Conservation (phyloP, 1,140 invertebrate species). For the Reticulitermes speratus region DNA sequence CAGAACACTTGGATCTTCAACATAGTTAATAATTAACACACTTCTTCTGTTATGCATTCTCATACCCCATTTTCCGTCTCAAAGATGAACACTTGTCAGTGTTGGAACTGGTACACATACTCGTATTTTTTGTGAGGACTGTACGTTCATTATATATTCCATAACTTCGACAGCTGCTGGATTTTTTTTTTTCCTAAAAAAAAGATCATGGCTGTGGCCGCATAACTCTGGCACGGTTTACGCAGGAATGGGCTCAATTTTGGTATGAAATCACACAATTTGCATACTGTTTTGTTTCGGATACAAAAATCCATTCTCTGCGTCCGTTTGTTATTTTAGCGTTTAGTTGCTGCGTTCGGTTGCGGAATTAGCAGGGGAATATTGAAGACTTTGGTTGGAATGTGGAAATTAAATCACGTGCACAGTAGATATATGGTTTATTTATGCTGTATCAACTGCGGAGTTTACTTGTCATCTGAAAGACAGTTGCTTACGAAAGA, state of each 20-base stretch:
- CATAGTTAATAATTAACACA: no score
- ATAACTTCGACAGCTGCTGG: not conserved
- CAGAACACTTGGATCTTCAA: no score
- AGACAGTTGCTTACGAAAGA: no score
- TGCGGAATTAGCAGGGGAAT: not conserved
- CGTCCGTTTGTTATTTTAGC: not conserved
- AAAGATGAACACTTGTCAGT: no score
- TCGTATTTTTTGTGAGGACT: not conserved
- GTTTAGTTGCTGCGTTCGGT: not conserved
- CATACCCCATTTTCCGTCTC: no score
- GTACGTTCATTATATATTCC: constrained; percentile 3
- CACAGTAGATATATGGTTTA: no score
- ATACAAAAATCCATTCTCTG: not conserved
- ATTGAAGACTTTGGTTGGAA: not conserved
- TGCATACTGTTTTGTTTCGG: not conserved
- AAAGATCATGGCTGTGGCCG: not conserved
- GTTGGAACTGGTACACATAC: not conserved
- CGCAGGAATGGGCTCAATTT: not conserved
- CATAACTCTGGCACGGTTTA: not conserved
- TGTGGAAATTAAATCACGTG: not conserved
- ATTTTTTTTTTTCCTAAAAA: not conserved
- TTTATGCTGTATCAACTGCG: no score
- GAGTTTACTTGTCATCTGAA: no score
- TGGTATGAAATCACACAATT: not conserved
- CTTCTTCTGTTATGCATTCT: no score